These are phyloP conservation scores for Drosophila mettleri DNA, from an alignment of 2,888 invertebrate species.

Conservation along the genomic window DNA sequence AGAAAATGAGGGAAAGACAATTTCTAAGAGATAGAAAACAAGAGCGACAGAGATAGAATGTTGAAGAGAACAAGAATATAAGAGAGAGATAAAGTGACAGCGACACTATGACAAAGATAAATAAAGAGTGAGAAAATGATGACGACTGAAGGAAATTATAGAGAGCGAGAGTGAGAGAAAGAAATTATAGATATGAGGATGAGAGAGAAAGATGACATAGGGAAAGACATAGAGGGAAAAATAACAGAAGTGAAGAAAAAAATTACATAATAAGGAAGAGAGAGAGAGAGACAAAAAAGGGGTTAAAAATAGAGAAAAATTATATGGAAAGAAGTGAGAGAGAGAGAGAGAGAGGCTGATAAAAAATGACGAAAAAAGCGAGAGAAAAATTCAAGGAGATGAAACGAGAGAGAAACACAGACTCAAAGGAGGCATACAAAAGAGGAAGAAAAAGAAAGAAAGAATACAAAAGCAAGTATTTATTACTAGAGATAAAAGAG, in stretches of 20 bases:
- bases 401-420: not conserved
- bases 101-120: not conserved
- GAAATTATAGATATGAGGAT: no score
- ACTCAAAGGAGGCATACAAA: not conserved
- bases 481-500: no score
- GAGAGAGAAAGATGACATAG: not conserved
- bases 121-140: not conserved
- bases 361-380: not conserved
- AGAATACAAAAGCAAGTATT: no score
- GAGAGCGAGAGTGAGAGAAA: no score
- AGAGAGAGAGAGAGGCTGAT: not conserved
- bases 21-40: no score
- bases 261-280: no score
- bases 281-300: not conserved
- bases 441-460: no score
- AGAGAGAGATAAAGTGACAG: not conserved
- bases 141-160: not conserved
- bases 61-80: no score
- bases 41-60: not conserved
- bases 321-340: accelerated
- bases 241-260: no score
- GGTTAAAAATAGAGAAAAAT: not conserved
- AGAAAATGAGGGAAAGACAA: no score
- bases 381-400: not conserved
- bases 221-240: no score